A percentile compares a stretch with the other conserved stretches of the same genome.
phyloP scores from a whole-genome alignment of 2,888 invertebrate species.

The Tipula unca region DNA sequence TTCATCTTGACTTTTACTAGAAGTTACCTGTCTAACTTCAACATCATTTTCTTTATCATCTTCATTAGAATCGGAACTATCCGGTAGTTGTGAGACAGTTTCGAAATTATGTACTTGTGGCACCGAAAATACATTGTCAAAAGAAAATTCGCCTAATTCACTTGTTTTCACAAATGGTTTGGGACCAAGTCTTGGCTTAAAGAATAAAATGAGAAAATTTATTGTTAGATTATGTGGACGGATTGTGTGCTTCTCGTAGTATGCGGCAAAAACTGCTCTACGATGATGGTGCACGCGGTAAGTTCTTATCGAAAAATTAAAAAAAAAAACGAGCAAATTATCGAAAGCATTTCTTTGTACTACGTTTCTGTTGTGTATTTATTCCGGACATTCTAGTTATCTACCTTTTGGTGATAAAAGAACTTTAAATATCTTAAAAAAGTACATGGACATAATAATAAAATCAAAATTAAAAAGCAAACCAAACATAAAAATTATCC shows the following conservation, averaged over 20 bases:
- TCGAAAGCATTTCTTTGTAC: not conserved
- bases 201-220: slow-evolving; percentile 27
- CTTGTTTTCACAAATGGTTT: slow-evolving; percentile 77
- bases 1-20: not conserved
- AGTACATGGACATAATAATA: not conserved
- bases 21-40: not conserved
- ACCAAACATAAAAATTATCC: not conserved
- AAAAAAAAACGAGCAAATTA: not conserved
- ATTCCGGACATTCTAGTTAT: not conserved
- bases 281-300: not conserved
- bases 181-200: slow-evolving; percentile 73
- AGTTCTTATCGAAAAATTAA: not conserved
- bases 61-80: not conserved
- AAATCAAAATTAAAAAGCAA: not conserved
- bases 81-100: not conserved
- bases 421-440: not conserved
- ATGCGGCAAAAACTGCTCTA: too few relatives aligned
- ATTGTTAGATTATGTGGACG: not conserved
- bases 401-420: not conserved
- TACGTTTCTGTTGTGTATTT: not conserved
- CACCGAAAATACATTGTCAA: slow-evolving; percentile 74
- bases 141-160: slow-evolving; percentile 63
- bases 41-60: not conserved
- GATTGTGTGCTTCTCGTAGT: too few relatives aligned
- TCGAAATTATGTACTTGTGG: slow-evolving; percentile 55